These are phyloP conservation scores for Loris lydekkerianus DNA, from an alignment of 2,797 vertebrate genomes.

Conservation along the genomic window DNA sequence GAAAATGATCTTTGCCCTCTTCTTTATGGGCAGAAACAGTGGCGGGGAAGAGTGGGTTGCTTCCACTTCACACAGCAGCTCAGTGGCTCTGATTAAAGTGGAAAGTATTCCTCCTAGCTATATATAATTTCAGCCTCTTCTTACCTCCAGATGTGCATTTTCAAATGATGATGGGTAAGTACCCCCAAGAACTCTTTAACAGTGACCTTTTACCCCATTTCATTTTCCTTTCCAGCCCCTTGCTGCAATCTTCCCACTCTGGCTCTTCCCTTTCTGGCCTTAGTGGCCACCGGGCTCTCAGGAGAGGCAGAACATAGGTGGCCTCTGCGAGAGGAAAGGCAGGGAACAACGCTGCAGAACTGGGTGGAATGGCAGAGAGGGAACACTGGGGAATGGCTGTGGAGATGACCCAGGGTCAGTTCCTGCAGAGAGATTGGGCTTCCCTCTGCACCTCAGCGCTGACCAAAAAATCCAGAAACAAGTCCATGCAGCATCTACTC, in stretches of 20 bases:
- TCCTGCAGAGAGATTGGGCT: not conserved
- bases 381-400: too few relatives aligned
- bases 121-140: not conserved
- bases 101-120: not conserved
- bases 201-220: not conserved
- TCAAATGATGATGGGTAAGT: not conserved
- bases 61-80: not conserved
- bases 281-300: not conserved
- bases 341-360: not conserved
- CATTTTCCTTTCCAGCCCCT: not conserved
- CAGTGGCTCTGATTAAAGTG: not conserved
- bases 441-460: not conserved
- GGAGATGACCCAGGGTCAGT: not conserved
- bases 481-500: not conserved
- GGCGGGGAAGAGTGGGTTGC: not conserved
- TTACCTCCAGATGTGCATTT: not conserved
- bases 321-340: not conserved
- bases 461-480: not conserved
- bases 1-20: not conserved
- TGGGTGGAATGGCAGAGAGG: not conserved
- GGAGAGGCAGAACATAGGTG: not conserved
- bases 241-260: too few relatives aligned
- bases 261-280: not conserved
- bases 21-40: not conserved
- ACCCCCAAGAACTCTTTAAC: not conserved